Evolutionary conservation across 53 echinoderm and acorn worm genomes (phyloP), one percentile per base, ranked within the genome.

Genomic region (Zoroaster sp.): DNA sequence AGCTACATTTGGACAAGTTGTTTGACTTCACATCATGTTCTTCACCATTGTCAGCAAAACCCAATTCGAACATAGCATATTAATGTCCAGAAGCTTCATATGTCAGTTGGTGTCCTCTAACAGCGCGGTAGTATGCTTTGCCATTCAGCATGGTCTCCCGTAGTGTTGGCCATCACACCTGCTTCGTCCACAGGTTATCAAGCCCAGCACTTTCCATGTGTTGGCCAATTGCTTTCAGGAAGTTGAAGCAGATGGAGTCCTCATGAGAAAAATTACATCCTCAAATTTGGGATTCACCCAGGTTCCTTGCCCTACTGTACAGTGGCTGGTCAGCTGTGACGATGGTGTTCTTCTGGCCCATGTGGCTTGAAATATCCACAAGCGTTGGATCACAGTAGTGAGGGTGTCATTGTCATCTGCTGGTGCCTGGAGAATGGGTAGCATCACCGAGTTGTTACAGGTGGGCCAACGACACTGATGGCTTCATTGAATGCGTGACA

Each of bases 201-300:
- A 89, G 69, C 0, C 89, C 89, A 31, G 49, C 73, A 80, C 54
- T 72, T 47, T 80, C 89, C 79, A 89, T 45, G 35, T 80, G 80
- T 69, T 89, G 47, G 17, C 89, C 89, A 80, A 89, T 81, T 12
- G 83, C 83, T 31, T 82, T 63, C 35, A 83, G 74, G 33, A 80
- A 89, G 59, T 80, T 89, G 89, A 89, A 89, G 36, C 41, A 72
- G 18, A 89, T 54, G 14, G 80, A 72, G 32, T 78, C 42, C 89
- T 78, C 59, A 88, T 55, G 39, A 89, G 34, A 6, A 80, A 31
- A 32, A 89, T 53, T 1, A 80, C 81, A 68, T 80, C 80, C 20
- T 80, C 49, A 55, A 47, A 89, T 73, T 89, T 80, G 2, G 89
- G 72, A 72, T 89, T 80, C 2, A 81, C 89, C 80, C 89, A 89